A percentile compares a stretch with the other conserved stretches of the same genome.
These are phyloP conservation scores for Epsilonema sp. DNA, from an alignment of 2,888 invertebrate genomes.

Conservation along the genomic window DNA sequence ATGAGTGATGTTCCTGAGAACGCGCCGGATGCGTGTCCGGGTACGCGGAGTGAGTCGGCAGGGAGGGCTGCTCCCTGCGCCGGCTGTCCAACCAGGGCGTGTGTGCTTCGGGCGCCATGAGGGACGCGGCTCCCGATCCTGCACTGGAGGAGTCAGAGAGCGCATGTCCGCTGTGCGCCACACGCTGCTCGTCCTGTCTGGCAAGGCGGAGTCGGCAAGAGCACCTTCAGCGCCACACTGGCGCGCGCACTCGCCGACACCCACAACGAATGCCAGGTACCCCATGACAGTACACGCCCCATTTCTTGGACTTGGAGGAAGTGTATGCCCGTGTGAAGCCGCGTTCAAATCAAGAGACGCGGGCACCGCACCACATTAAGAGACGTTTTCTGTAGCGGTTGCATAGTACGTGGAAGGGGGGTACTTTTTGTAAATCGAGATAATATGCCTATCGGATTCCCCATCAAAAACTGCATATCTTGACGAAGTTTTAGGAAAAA, in stretches of 20 bases:
- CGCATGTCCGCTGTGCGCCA: conserved; percentile 42
- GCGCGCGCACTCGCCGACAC: conserved; percentile 49
- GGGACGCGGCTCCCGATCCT: conserved; percentile 14
- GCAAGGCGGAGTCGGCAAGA: conserved; percentile 99
- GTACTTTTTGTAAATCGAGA: too few relatives aligned
- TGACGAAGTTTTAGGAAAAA: too few relatives aligned
- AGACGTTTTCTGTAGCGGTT: too few relatives aligned
- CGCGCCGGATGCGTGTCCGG: conserved; percentile 57
- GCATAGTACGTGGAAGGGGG: too few relatives aligned
- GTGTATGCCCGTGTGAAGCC: too few relatives aligned
- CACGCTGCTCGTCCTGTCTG: conserved; percentile 68
- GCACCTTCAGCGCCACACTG: conserved; percentile 78
- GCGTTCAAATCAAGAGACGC: too few relatives aligned
- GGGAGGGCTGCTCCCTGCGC: conserved; percentile 33
- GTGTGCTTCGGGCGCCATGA: conserved; percentile 43
- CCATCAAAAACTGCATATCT: too few relatives aligned
- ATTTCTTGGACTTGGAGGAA: too few relatives aligned
- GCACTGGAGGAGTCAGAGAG: conserved; percentile 47
- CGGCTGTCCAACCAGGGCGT: conserved; percentile 89
- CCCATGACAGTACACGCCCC: too few relatives aligned
- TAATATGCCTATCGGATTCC: too few relatives aligned
- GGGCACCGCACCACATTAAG: too few relatives aligned
- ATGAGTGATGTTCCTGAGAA: conserved; percentile 21
- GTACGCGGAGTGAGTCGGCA: conserved; percentile 65
- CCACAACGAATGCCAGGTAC: not conserved